Evolutionary conservation across 2,797 vertebrate species (phyloP).

Genomic region (Enteromius mattozi): DNA sequence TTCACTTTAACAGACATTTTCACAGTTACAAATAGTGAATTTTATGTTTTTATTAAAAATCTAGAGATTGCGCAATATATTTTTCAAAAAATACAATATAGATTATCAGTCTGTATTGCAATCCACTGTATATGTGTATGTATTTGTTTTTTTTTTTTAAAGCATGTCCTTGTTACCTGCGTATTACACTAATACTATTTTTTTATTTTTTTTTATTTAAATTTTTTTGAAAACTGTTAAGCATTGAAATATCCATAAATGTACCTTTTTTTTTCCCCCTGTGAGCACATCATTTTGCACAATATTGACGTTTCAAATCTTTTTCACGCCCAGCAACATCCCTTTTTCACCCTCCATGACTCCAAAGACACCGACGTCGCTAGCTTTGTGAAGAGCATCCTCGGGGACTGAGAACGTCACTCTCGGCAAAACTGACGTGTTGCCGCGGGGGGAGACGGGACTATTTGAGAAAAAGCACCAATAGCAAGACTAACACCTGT

Average conservation of each 20-base stretch:
- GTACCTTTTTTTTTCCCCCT: neutral
- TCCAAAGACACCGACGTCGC: conserved; percentile 97
- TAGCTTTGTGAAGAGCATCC: conserved; percentile 92
- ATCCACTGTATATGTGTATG: too few relatives aligned
- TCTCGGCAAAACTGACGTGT: conserved; percentile 35
- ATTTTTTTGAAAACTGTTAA: neutral
- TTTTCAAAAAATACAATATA: too few relatives aligned
- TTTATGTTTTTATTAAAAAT: neutral
- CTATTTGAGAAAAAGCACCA: conserved; percentile 61
- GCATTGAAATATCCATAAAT: neutral
- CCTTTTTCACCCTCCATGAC: conserved; percentile 93
- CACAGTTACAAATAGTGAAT: neutral
- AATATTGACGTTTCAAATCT: conserved; percentile 23
- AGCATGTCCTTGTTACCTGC: neutral
- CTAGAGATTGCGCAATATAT: neutral
- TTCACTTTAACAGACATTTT: neutral
- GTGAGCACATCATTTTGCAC: neutral
- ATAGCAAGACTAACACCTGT: conserved; percentile 62
- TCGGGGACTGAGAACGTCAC: conserved; percentile 84
- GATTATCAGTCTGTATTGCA: too few relatives aligned
- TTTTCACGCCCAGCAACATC: conserved; percentile 83
- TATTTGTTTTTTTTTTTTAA: too few relatives aligned
- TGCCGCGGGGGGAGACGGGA: conserved; percentile 47
- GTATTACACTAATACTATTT: neutral
- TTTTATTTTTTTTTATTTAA: too few relatives aligned